Percentiles rank a stretch among this genome's conserved stretches.
phyloP scores from a whole-genome alignment of 2,113 vertebrate species.

The Zosterops borbonicus region DNA sequence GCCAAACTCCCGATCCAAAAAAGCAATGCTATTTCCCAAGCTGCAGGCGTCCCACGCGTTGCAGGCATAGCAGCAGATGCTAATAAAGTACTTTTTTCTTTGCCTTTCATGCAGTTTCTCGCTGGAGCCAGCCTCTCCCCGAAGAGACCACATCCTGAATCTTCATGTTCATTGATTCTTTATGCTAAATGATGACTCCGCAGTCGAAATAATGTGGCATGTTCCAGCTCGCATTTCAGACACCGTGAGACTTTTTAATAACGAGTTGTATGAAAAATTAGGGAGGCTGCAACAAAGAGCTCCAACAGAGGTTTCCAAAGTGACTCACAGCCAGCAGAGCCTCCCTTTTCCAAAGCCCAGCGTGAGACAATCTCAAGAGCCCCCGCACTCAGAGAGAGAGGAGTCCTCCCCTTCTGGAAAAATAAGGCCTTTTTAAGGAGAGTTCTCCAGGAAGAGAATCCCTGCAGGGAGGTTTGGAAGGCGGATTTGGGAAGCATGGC shows the following conservation, averaged over 20 bases:
- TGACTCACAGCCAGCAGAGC: slow-evolving; percentile 23
- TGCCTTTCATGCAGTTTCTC: slow-evolving; percentile 23
- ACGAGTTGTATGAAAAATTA: slow-evolving; percentile 57
- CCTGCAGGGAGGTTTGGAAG: not conserved
- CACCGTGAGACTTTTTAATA: slow-evolving; percentile 53
- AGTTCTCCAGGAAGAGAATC: not conserved
- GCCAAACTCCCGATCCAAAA: slow-evolving; percentile 23
- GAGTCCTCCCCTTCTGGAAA: slow-evolving; percentile 19
- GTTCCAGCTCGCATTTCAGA: slow-evolving; percentile 36
- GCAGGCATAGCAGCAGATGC: slow-evolving; percentile 19
- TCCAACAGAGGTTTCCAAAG: slow-evolving; percentile 36
- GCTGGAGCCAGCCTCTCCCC: not conserved
- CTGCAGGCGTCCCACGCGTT: not conserved
- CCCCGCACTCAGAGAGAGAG: not conserved
- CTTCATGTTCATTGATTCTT: slow-evolving; percentile 50
- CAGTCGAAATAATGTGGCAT: slow-evolving; percentile 31
- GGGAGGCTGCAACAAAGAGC: slow-evolving; percentile 55
- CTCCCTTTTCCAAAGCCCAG: slow-evolving; percentile 40
- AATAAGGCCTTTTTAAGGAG: not conserved
- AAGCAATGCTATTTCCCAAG: slow-evolving; percentile 35
- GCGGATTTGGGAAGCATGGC: not conserved
- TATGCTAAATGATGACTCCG: slow-evolving; percentile 37
- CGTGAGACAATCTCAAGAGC: slow-evolving; percentile 10
- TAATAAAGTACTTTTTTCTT: slow-evolving; percentile 37
- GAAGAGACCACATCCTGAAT: slow-evolving; percentile 51